Percentiles rank a stretch among this genome's conserved stretches.
phyloP scores from a whole-genome alignment of 2,797 vertebrate genomes.

The Argentina silus region DNA sequence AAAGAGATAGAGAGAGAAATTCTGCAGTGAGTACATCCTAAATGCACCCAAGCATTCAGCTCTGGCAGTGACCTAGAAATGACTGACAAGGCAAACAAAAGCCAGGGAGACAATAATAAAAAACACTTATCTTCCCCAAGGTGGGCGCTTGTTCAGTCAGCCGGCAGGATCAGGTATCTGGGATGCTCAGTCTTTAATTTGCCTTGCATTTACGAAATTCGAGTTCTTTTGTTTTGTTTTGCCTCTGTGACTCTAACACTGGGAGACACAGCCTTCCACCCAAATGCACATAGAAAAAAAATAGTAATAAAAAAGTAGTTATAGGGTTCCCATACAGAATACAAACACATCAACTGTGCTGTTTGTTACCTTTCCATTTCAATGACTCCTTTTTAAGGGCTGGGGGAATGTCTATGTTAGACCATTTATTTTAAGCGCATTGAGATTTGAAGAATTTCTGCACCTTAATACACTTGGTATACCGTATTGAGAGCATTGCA shows the following conservation, averaged over 20 bases:
- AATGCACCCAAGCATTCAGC: slow-evolving; percentile 70
- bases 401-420: no score
- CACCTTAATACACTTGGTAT: neutral
- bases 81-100: slow-evolving; percentile 64
- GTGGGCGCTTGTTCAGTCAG: slow-evolving; percentile 35
- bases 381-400: no score
- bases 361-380: no score
- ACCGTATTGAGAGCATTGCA: neutral
- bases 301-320: neutral
- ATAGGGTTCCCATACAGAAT: neutral
- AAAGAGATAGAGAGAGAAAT: slow-evolving; percentile 8
- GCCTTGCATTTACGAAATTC: neutral
- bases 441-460: no score
- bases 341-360: no score
- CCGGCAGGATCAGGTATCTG: neutral
- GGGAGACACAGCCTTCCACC: neutral
- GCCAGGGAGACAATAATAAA: slow-evolving; percentile 39
- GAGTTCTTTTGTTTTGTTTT: no score
- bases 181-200: neutral
- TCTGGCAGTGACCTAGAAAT: slow-evolving; percentile 76
- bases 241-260: no score
- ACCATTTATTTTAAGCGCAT: no score
- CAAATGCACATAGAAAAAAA: neutral
- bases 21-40: slow-evolving; percentile 62
- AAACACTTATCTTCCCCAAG: slow-evolving; percentile 30